Base-by-base conservation (phyloP, 2,888 invertebrate genomes). In the Crematogaster levior region DNA sequence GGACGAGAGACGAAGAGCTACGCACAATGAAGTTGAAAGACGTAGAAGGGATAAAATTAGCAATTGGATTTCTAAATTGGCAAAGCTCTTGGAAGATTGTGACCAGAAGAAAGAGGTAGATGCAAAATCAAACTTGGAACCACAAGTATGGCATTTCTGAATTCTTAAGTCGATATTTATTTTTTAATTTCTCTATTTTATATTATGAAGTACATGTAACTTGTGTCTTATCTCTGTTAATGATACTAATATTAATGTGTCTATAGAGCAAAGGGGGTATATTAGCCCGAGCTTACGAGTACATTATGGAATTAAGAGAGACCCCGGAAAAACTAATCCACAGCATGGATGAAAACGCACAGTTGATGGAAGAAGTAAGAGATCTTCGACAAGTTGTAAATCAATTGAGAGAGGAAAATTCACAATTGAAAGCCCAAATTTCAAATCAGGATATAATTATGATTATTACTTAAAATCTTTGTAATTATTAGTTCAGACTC, bases 1-100 rank as follows among this genome's bases (percentile, higher is more conserved):
- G 74, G 98, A 98, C 91, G 98, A 98, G 92, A 96, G 97, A 92
- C 95, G 98, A 86, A 95, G 98, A 91, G 98, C 97, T 2, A 98
- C 98, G 21, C 98, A 98, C 94, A 98, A 98, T 93, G 98, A 98
- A 95, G 98, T 99, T 9, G 99, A 99, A 94, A 96, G 99, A 90
- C 95, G 98, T 83, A 95, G 99, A 48, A 95, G 99, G 86, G 98
- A 99, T 93, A 99, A 99, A 95, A 99, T 99, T 84, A 99, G 99
- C 94, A 98, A 97, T 92, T 99, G 98, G 98, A 99, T 99, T 87
- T 96, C 97, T 56, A 98, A 98, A 94, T 95, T 99, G 81, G 97
- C 98, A 3, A 97, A 98, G 91, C 96, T 99, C 84, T 97, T 99
- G 65, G 98, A 98, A 3, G 89, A 89, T 0, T 84, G 77, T 10